Evolutionary conservation across 53 echinoderm and acorn worm genomes (phyloP), one percentile per base, ranked within the genome.

Genomic region (Paracentrotus lividus): DNA sequence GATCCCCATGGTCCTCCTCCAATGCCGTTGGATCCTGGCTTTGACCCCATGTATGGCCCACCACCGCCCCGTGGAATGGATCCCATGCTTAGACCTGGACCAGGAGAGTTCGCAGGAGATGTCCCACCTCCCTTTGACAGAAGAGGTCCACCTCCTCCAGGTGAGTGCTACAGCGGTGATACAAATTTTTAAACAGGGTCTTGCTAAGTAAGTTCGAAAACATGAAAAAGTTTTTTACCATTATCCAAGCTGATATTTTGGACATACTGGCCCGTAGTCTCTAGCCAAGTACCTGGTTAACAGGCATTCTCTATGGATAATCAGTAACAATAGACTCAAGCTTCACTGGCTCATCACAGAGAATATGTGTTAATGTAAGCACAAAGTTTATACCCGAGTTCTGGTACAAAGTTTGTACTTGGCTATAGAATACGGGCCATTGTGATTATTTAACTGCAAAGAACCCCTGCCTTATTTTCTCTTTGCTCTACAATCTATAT

Each of bases 131-230:
- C 94, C 21, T 88, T 93, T 88, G 94, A 89, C 27, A 89, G 76
- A 42, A 94, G 94, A 90, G 94, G 94, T 9, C 94, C 94, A 20
- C 94, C 88, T 38, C 88, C 93, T 66, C 87, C 92, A 78, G 92
- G 92, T 92, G 5, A 92, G 23, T 49, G 1, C 15, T 10, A 0
- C 18, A 59, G 20, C 1, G 24, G 21, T 20, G 24, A 59, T 15
- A 58, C 21, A 58, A 59, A 58, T 21, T 23, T 58, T 0, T 23
- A 16, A 18, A 61, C 24, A 61, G 26, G 26, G 26, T 6, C 24
- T 61, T 27, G 29, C 24, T 26, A 0, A n/a, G n/a, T 23, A 0
- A n/a, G 26, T 1, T 61, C 26, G 4, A 61, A n/a, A n/a, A 61
- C n/a, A 6, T 14, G 59, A 8, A 26, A 61, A 61, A 7, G 61